Evolutionary conservation across 37 sponge, comb jelly and placozoan species (phyloP), one percentile per base, ranked within the genome.

Genomic region (Diacarnus erythraeanus): DNA sequence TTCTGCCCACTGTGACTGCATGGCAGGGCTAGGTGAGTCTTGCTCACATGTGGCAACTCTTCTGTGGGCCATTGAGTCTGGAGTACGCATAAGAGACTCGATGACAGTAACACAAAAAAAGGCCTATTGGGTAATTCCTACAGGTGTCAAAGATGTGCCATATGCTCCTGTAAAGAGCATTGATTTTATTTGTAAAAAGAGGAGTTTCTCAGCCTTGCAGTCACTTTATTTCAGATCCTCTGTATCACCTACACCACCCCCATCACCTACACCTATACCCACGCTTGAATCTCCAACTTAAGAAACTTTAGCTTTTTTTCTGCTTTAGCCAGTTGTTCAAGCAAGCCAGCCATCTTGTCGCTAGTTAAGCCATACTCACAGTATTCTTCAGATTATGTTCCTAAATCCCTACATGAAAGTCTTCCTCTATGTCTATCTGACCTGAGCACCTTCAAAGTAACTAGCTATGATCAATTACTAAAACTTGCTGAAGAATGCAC

Each of bases 1-100:
- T 64, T 18, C 79, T 44, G 84, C 79, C 0, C 94, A 93, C 76
- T 93, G 94, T 63, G 71, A 89, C 56, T 93, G 94, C 76, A 93
- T 89, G 83, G 87, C 86, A 51, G 90, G 90, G 1, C 75, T 87
- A 1, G 88, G 89, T 21, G 89, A 92, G 64, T 51, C 78, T 31
- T 93, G 90, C 72, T 34, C 79, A 33, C 90, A 93, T 81, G 67
- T 86, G 22, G 90, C 87, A 31, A 63, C 87, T 29, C 25, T 93
- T 0, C 76, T 93, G 2, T 93, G 64, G 65, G 77, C 80, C 26
- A 54, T 82, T 22, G 94, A 82, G 67, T 80, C 81, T 43, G 85
- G 75, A 21, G 77, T 84, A 2, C 22, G 73, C 10, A 74, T 61
- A 26, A 80, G 77, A 59, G 84, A 75, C 15, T 80, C 88, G 36